Evolutionary conservation across 2,113 vertebrate species (phyloP).

Genomic region (Eudyptes chrysolophus): DNA sequence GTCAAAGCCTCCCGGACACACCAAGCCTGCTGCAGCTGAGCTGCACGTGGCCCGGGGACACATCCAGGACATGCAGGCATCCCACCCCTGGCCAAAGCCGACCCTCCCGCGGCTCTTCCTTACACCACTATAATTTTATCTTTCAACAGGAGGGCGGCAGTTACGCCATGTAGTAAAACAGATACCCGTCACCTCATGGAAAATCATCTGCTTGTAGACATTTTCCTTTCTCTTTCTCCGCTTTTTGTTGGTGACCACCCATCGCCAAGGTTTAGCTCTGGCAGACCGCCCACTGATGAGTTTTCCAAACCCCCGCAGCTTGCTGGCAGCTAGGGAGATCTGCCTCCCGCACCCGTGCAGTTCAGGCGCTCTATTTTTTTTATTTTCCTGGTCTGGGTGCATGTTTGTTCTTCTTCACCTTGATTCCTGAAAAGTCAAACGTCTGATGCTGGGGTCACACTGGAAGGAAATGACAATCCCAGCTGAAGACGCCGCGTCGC

Average conservation of each 20-base stretch:
- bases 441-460: constrained; percentile 74
- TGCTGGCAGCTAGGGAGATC: constrained; percentile 33
- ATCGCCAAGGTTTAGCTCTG: constrained; percentile 51
- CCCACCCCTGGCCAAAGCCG: not conserved
- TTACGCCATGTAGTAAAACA: constrained; percentile 31
- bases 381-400: not conserved
- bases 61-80: not conserved
- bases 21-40: not conserved
- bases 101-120: not conserved
- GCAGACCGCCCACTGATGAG: constrained; percentile 76
- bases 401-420: constrained; percentile 84
- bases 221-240: not conserved
- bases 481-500: constrained; percentile 70
- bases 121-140: constrained; percentile 49
- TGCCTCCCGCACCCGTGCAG: not conserved
- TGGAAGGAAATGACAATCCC: constrained; percentile 82
- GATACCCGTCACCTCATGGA: constrained; percentile 67
- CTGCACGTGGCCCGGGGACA: not conserved
- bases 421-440: constrained; percentile 77
- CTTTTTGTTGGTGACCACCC: constrained; percentile 78
- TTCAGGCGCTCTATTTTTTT: not conserved
- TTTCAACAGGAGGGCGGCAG: constrained; percentile 61
- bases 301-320: constrained; percentile 80
- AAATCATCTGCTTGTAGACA: constrained; percentile 71
- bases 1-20: not conserved